Conservation (phyloP, 2,797 vertebrate species). For the Hoplostethus mediterraneus region DNA sequence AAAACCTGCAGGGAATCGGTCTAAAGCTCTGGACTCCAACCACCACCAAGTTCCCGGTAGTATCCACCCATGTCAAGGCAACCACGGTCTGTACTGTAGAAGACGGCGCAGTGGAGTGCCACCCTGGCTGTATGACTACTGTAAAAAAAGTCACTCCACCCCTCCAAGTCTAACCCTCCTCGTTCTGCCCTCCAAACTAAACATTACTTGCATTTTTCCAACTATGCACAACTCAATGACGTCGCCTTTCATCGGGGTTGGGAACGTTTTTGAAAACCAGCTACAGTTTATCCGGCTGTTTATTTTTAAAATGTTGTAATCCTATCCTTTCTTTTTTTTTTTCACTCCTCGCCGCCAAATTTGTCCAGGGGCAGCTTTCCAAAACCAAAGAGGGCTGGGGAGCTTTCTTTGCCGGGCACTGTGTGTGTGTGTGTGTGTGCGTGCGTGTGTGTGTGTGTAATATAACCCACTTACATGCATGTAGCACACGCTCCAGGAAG, state of each 20-base stretch:
- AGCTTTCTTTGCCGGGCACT: slow-evolving; percentile 26
- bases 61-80: slow-evolving; percentile 10
- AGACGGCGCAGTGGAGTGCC: slow-evolving; percentile 29
- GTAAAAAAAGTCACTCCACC: slow-evolving; percentile 52
- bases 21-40: background rate
- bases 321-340: slow-evolving; percentile 40
- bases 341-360: slow-evolving; percentile 62
- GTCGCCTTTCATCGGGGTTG: slow-evolving; percentile 68
- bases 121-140: slow-evolving; percentile 49
- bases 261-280: slow-evolving; percentile 74
- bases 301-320: slow-evolving; percentile 85
- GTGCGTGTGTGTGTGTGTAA: slow-evolving; percentile 41
- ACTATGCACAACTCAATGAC: slow-evolving; percentile 68
- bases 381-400: slow-evolving; percentile 63
- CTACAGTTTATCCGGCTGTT: slow-evolving; percentile 80
- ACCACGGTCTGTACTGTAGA: slow-evolving; percentile 8
- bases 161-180: slow-evolving; percentile 28
- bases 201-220: slow-evolving; percentile 80
- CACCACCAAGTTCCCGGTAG: background rate
- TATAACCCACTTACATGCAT: slow-evolving; percentile 54
- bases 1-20: background rate
- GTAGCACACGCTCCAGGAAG: slow-evolving; percentile 40
- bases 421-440: slow-evolving; percentile 12
- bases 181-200: slow-evolving; percentile 64
- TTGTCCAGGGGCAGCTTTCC: slow-evolving; percentile 57